Evolutionary conservation across 2,888 invertebrate species (phyloP).

Genomic region (Melieria omissa): DNA sequence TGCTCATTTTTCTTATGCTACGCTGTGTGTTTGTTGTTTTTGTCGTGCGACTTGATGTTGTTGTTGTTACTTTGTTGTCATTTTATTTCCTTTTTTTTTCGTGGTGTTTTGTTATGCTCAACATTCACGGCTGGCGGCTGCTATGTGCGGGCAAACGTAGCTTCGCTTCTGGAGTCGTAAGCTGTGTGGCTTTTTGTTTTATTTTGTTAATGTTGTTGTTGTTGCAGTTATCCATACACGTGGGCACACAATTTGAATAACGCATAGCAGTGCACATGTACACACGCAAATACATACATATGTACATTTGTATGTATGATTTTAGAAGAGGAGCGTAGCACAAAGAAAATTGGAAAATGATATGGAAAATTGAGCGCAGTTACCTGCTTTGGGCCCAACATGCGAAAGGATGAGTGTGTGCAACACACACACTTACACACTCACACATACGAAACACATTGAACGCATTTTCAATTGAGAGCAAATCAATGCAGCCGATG

Average conservation of each 20-base stretch:
- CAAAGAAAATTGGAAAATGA: too few species aligned
- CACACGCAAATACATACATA: neutral
- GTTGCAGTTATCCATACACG: conserved; percentile 35
- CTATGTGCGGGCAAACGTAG: too few species aligned
- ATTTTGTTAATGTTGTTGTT: conserved; percentile 32
- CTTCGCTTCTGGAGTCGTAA: too few species aligned
- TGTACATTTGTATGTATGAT: neutral
- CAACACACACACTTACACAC: too few species aligned
- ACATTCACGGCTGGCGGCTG: neutral
- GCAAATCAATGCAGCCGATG: too few species aligned
- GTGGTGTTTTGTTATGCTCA: conserved; percentile 20
- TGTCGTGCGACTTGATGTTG: conserved; percentile 29
- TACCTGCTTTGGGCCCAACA: too few species aligned
- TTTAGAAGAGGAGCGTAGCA: too few species aligned
- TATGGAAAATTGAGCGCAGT: too few species aligned
- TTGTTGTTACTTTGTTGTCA: conserved; percentile 36
- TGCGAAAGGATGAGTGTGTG: too few species aligned
- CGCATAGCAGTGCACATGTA: neutral
- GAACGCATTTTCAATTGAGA: too few species aligned
- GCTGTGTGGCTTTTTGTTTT: neutral
- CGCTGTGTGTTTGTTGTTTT: conserved; percentile 29
- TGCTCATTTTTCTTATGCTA: conserved; percentile 60
- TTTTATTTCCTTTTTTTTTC: conserved; percentile 17
- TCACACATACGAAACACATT: too few species aligned
- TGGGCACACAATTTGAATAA: conserved; percentile 9